Conservation (phyloP, 2,113 vertebrate genomes). For the Etheostoma spectabile region DNA sequence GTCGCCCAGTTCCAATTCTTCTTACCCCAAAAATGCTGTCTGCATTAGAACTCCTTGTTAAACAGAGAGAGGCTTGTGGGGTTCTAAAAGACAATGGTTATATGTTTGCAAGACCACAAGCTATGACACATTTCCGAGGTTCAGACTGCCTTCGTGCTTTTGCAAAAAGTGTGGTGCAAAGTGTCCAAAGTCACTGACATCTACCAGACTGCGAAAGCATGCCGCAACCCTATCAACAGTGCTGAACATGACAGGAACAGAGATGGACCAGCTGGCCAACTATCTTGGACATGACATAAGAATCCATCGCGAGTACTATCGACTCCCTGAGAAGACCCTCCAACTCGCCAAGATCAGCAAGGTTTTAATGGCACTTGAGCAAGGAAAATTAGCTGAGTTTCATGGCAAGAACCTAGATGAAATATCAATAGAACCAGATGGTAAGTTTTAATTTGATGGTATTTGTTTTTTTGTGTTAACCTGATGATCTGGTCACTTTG, state of each 20-base stretch:
- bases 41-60: constrained; percentile 25
- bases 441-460: no score
- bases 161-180: constrained; percentile 42
- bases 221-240: constrained; percentile 42
- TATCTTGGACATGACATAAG: constrained; percentile 45
- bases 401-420: background rate
- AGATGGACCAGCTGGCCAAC: constrained; percentile 50
- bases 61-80: constrained; percentile 21
- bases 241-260: constrained; percentile 42
- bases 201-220: constrained; percentile 47
- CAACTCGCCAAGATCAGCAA: no score
- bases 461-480: no score
- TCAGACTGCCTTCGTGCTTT: constrained; percentile 48
- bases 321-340: no score
- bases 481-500: no score
- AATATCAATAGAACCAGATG: constrained; percentile 11
- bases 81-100: constrained; percentile 30
- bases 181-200: constrained; percentile 31
- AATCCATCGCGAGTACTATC: no score
- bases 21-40: constrained; percentile 27
- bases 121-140: constrained; percentile 45
- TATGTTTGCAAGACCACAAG: constrained; percentile 48
- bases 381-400: no score
- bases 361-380: no score
- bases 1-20: constrained; percentile 29